Base-by-base conservation (phyloP, 1,140 invertebrate genomes). In the Aphidius gifuensis region DNA sequence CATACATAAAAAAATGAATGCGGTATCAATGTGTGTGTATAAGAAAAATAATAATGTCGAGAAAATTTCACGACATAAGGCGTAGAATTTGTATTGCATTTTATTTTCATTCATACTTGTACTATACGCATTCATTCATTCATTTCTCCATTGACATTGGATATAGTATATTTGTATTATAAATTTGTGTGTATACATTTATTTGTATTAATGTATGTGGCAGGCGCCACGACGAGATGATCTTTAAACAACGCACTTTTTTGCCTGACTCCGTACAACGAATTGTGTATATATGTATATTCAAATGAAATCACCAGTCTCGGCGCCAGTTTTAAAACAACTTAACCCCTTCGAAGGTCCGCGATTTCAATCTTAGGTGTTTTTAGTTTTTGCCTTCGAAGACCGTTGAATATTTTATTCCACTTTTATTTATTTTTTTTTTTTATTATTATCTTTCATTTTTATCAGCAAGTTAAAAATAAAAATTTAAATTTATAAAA, bases 81-180 rank as follows among this genome's bases (percentile, higher is more conserved):
- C 23, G 23, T 32, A 32, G 23, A 32, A 32, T 32, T 32, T 32
- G 23, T 32, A 32, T 32, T 40, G 43, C 42, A 51, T 61, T 61
- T 61, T 39, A 61, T 60, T 60, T 60, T 60, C 58, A 60, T 60
- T 60, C 58, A 60, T 60, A 11, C 47, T 11, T 38, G 47, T 42
- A 32, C 8, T 60, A 51, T 60, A 60, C 58, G 48, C 23, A 32
- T 60, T 60, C 59, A 61, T 61, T 61, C 59, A 61, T 58, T 38
- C n/a, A 21, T 23, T 2, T 46, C 11, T 9, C 55, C 11, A 42
- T 9, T 32, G 23, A 32, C 23, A 32, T 32, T 32, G 23, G 1
- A 32, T 32, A 32, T 32, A 32, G 23, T 32, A 32, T 3, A 32
- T 32, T 32, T 32, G 23, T 32, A 32, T 32, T 32, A 1, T 32